Base-by-base conservation (phyloP, 2,797 vertebrate genomes). In the Euthynnus affinis region DNA sequence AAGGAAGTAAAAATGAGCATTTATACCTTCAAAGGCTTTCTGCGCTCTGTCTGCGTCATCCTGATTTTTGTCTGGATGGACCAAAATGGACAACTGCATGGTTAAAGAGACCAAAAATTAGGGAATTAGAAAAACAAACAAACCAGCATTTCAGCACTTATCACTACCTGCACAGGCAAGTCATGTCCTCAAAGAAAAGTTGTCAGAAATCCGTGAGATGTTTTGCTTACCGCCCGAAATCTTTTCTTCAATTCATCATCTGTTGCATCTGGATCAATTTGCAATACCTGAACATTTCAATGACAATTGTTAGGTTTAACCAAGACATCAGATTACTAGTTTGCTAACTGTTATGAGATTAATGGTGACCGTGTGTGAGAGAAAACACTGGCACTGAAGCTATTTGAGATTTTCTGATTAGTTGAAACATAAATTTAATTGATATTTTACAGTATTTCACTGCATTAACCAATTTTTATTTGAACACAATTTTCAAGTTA, bases 31-130 rank as follows among this genome's bases (percentile, higher is more conserved):
- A 91, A 99, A 99, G 0, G 98, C 97, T 93, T 95, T 97, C 93
- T 99, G 98, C 42, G 98, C 94, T 95, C 98, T 93, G 0, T 98
- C 96, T 78, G 87, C 86, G 89, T 99, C 97, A 81, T 96, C 98
- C 85, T 99, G 98, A 80, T 99, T 99, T 95, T 99, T 99, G 93
- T 99, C 98, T 74, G 98, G 98, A 94, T 99, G 98, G 71, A 99
- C 98, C 91, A 99, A 94, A 91, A 99, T 99, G 62, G 98, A 99
- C 80, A 99, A 92, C 98, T 99, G 76, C 51, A 88, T 25, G 58
- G 87, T 60, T 78, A 68, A 82, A 78, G 23, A 84, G 3, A 67
- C 13, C 6, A 65, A 27, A 56, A 15, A 71, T 86, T 72, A 63
- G 46, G 20, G 2, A 56, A 83, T 56, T 10, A 65, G 62, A 15